Percentiles rank a stretch among this genome's conserved stretches.
phyloP scores from a whole-genome alignment of 1,140 invertebrate genomes.

The Idris sp. region DNA sequence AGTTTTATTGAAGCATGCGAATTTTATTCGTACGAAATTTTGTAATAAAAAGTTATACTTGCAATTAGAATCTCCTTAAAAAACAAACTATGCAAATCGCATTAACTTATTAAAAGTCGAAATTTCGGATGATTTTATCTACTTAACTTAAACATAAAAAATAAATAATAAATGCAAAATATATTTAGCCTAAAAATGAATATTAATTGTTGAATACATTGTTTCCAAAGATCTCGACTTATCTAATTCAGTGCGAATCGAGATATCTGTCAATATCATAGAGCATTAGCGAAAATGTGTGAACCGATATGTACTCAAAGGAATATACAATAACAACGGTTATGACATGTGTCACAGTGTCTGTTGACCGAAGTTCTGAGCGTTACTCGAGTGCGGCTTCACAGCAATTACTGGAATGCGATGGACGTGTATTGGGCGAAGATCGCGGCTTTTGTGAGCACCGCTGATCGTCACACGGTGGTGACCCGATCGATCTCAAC shows the following conservation, averaged over 20 bases:
- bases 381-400: slow-evolving; percentile 66
- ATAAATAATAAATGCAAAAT: too few relatives aligned
- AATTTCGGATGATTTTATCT: too few relatives aligned
- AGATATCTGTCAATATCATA: slow-evolving; percentile 9
- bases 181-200: too few relatives aligned
- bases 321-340: slow-evolving; percentile 50
- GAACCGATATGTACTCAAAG: slow-evolving; percentile 51
- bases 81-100: too few relatives aligned
- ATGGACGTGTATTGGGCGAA: slow-evolving; percentile 53
- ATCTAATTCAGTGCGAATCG: slow-evolving; percentile 15
- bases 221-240: not conserved
- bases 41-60: too few relatives aligned
- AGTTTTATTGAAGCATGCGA: too few relatives aligned
- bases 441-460: slow-evolving; percentile 41
- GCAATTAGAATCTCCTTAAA: too few relatives aligned
- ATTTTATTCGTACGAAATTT: too few relatives aligned
- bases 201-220: too few relatives aligned
- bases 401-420: slow-evolving; percentile 42
- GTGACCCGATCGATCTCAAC: slow-evolving; percentile 92
- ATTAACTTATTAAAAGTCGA: too few relatives aligned
- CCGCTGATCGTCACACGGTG: slow-evolving; percentile 85
- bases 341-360: slow-evolving; percentile 10
- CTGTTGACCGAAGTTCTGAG: slow-evolving; percentile 69
- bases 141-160: too few relatives aligned
- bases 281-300: slow-evolving; percentile 9